These are phyloP conservation scores for Lophotriccus pileatus DNA, from an alignment of 2,797 vertebrate species.

Conservation along the genomic window DNA sequence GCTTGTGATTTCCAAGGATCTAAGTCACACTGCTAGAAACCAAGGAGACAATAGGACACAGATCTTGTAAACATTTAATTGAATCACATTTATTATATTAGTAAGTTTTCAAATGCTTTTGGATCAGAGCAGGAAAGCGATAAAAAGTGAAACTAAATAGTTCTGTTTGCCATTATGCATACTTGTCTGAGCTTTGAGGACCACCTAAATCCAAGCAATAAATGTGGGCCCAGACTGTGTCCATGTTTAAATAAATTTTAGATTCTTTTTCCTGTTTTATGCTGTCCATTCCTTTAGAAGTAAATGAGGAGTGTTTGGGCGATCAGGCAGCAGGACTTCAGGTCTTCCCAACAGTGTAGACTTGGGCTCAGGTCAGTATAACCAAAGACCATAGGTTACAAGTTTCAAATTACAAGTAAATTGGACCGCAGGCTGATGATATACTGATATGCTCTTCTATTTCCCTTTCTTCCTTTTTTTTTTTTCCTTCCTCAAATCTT, in stretches of 20 bases:
- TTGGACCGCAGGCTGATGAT: too few species aligned
- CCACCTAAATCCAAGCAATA: neutral
- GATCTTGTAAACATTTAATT: neutral
- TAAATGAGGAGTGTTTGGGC: neutral
- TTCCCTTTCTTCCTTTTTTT: neutral
- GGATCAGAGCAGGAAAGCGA: neutral
- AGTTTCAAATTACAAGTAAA: neutral
- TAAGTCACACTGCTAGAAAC: neutral
- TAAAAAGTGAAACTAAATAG: neutral
- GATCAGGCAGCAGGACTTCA: neutral
- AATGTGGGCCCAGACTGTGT: neutral
- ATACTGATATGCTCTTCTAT: neutral
- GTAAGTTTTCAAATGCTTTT: neutral
- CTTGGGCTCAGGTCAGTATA: neutral
- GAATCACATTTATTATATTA: neutral
- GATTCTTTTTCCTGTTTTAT: neutral
- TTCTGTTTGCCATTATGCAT: neutral
- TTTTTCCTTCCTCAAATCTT: accelerated
- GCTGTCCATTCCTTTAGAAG: neutral
- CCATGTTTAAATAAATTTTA: neutral
- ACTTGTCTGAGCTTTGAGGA: neutral
- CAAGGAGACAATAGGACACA: neutral
- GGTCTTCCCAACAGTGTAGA: neutral
- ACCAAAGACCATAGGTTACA: neutral
- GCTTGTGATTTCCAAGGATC: neutral